These are phyloP conservation scores for Cacatua alba DNA, from an alignment of 2,113 vertebrate species.

Conservation along the genomic window DNA sequence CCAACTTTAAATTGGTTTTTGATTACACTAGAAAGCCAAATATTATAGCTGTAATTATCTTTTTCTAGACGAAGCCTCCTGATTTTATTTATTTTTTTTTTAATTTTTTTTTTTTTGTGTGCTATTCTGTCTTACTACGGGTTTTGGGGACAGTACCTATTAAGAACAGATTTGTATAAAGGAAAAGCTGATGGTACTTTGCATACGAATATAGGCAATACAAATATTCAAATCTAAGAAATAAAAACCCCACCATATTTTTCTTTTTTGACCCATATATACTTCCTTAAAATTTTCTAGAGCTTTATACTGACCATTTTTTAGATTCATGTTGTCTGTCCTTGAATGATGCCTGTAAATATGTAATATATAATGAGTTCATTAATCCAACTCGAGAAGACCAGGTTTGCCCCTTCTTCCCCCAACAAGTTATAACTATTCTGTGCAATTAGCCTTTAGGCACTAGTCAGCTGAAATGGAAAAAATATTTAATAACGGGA, in stretches of 20 bases:
- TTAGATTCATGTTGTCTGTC: background rate
- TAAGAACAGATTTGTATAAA: background rate
- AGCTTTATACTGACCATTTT: background rate
- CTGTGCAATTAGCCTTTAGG: constrained; percentile 9
- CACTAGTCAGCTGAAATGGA: constrained; percentile 49
- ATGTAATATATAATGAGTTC: background rate
- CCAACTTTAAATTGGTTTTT: background rate
- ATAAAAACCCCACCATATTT: rapidly evolving
- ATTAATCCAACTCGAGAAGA: background rate
- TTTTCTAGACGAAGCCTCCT: background rate
- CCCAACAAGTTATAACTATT: constrained; percentile 30
- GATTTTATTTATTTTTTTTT: background rate
- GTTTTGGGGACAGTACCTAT: background rate
- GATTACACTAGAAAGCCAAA: background rate
- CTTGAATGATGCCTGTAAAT: background rate
- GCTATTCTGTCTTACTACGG: background rate
- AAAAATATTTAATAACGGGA: constrained; percentile 54
- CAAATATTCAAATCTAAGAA: background rate
- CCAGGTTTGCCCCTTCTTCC: constrained; percentile 24
- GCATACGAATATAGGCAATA: background rate
- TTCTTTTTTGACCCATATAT: background rate
- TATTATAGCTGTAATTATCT: background rate
- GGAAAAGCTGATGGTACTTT: background rate
- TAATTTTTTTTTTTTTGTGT: background rate
- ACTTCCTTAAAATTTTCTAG: background rate